phyloP scores from a whole-genome alignment of 2,797 vertebrate species.

The Cryptoprocta ferox region DNA sequence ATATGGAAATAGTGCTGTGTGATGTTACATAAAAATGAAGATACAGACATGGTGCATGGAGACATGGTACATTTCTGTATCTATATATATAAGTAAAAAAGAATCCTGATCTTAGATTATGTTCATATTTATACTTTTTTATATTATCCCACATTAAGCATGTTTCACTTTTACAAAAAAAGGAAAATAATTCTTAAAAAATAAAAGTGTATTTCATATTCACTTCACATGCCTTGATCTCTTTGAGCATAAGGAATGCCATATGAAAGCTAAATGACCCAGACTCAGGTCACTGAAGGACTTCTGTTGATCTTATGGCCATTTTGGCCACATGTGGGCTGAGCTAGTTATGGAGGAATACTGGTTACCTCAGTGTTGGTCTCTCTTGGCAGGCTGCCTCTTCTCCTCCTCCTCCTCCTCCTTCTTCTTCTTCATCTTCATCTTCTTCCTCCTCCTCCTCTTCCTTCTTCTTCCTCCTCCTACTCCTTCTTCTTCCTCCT shows the following conservation, averaged over 20 bases:
- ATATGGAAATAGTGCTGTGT: not conserved
- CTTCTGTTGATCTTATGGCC: not conserved
- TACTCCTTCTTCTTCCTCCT: too few species aligned
- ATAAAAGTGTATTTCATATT: not conserved
- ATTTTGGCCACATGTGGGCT: not conserved
- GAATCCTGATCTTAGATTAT: not conserved
- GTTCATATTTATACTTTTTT: not conserved
- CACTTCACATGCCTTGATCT: not conserved
- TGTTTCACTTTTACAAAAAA: conserved; percentile 22
- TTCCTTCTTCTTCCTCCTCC: too few species aligned
- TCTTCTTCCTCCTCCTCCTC: too few species aligned
- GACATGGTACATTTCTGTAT: not conserved
- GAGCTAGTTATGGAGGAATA: not conserved
- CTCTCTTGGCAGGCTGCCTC: not conserved
- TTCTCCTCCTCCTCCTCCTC: not conserved
- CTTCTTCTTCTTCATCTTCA: accelerated
- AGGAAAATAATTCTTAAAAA: not conserved
- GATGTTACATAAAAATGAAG: conserved; percentile 16
- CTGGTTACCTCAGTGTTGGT: not conserved
- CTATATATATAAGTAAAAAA: not conserved
- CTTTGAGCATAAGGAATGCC: not conserved
- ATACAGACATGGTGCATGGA: not conserved
- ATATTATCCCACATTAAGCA: not conserved
- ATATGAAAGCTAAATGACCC: too few species aligned
- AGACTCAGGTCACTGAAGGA: not conserved